Evolutionary conservation across 2,888 invertebrate species (phyloP).

Genomic region (Idaea biselata): DNA sequence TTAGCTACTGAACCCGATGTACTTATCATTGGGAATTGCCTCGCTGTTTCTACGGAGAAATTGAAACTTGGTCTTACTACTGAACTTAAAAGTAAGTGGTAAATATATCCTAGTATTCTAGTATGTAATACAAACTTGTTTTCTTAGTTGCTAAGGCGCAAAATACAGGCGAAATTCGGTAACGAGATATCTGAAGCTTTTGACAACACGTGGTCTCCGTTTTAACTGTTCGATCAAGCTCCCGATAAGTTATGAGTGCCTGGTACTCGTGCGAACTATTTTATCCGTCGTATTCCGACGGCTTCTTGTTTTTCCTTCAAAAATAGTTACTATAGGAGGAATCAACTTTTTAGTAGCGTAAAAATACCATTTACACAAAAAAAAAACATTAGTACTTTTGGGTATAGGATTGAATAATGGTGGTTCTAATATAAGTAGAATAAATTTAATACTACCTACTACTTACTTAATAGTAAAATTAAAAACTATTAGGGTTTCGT

Average conservation of each 20-base stretch:
- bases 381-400: too few species aligned
- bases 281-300: not conserved
- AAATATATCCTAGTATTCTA: conserved; percentile 5
- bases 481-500: too few species aligned
- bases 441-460: too few species aligned
- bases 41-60: conserved; percentile 90
- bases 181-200: too few species aligned
- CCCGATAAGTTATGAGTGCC: not conserved
- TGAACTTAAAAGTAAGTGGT: conserved; percentile 88
- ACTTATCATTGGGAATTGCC: conserved; percentile 85
- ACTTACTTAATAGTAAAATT: too few species aligned
- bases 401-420: too few species aligned
- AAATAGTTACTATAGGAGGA: not conserved
- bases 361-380: too few species aligned
- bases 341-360: too few species aligned
- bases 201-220: too few species aligned
- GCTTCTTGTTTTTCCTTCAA: not conserved
- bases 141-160: not conserved
- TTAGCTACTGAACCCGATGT: conserved; percentile 87
- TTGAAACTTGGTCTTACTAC: conserved; percentile 92
- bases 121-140: conserved; percentile 1
- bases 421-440: too few species aligned
- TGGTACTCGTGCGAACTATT: conserved; percentile 8
- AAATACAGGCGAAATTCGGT: too few species aligned
- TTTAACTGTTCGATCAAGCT: too few species aligned